Conservation (phyloP, 2,888 invertebrate species). For the Lumbricus terrestris region DNA sequence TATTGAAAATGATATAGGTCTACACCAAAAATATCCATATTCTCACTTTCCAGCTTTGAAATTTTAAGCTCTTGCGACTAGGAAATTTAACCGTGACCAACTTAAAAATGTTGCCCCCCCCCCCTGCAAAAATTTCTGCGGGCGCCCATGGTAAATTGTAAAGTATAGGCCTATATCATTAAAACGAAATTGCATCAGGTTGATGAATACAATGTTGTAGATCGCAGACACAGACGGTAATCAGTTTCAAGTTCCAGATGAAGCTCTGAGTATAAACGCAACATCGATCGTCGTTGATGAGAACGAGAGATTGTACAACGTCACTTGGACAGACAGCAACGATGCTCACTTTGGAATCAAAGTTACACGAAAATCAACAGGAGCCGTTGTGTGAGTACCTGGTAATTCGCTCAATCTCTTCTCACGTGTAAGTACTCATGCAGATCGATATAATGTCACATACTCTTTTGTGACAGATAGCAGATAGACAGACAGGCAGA, state of each 20-base stretch:
- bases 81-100: too few relatives aligned
- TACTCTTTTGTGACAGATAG: neutral
- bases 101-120: too few relatives aligned
- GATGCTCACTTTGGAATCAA: constrained; percentile 41
- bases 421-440: neutral
- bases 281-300: neutral
- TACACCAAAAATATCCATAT: too few relatives aligned
- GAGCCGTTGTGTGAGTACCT: constrained; percentile 42
- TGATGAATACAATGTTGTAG: neutral
- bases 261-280: neutral
- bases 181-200: too few relatives aligned
- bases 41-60: too few relatives aligned
- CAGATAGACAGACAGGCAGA: neutral
- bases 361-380: constrained; percentile 42
- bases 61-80: too few relatives aligned
- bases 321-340: neutral
- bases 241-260: neutral
- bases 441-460: neutral
- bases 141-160: too few relatives aligned
- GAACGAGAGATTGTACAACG: neutral
- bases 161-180: neutral
- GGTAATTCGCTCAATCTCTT: neutral
- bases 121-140: too few relatives aligned
- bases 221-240: neutral
- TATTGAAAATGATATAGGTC: too few relatives aligned